These are phyloP conservation scores for Lochmaea capreae DNA, from an alignment of 2,888 invertebrate species.

Conservation along the genomic window DNA sequence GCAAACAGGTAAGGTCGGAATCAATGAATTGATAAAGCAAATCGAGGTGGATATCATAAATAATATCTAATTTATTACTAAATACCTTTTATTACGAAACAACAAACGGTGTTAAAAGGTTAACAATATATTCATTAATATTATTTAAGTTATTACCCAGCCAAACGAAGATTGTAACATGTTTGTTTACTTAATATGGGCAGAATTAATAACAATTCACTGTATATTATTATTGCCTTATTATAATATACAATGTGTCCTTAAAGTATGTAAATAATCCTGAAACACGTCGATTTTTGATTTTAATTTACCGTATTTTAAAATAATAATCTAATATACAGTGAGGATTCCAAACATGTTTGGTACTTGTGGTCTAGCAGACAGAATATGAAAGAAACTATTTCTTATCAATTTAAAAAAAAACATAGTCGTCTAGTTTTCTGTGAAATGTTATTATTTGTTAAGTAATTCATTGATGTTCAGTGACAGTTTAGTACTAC, in stretches of 20 bases:
- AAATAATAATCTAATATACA: too few species aligned
- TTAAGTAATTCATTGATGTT: too few species aligned
- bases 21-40: constrained; percentile 15
- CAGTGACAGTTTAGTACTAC: too few species aligned
- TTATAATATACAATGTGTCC: background rate
- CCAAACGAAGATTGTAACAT: background rate
- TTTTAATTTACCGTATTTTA: too few species aligned
- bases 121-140: background rate
- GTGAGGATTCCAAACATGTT: too few species aligned
- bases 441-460: too few species aligned
- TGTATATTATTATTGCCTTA: background rate
- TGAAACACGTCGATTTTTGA: too few species aligned
- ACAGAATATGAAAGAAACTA: too few species aligned
- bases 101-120: background rate
- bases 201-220: background rate
- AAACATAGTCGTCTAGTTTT: too few species aligned
- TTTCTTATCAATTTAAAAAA: too few species aligned
- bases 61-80: background rate
- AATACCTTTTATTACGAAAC: background rate
- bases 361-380: too few species aligned
- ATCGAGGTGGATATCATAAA: constrained; percentile 15
- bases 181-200: constrained; percentile 1
- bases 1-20: constrained; percentile 9
- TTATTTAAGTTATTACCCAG: background rate
- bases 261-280: too few species aligned